phyloP scores from a whole-genome alignment of 2,888 invertebrate genomes.

The Campopleginae sp. region DNA sequence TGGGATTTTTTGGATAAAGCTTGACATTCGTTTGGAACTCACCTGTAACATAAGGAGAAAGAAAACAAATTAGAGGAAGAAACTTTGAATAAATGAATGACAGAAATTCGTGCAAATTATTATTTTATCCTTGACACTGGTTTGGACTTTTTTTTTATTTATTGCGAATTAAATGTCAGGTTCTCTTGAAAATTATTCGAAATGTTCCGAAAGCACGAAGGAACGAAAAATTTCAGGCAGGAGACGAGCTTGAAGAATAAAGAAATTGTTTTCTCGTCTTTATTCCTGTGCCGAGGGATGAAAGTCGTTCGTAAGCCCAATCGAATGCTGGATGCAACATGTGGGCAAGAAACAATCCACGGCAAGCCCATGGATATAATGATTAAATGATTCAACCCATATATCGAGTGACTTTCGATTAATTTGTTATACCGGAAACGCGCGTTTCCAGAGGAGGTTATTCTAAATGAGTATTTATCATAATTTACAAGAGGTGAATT shows the following conservation, averaged over 20 bases:
- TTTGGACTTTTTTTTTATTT: no score
- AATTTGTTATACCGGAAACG: conserved; percentile 64
- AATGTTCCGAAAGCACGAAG: no score
- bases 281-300: background rate
- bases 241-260: background rate
- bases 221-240: no score
- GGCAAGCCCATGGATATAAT: background rate
- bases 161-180: no score
- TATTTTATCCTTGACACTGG: background rate
- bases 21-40: conserved; percentile 7
- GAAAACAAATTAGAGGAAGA: conserved; percentile 9
- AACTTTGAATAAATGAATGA: background rate
- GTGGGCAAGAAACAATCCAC: background rate
- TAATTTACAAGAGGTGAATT: background rate
- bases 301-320: background rate
- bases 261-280: background rate
- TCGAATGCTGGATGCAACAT: background rate
- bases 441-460: conserved; percentile 48
- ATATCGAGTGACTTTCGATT: conserved; percentile 60
- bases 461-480: conserved; percentile 27
- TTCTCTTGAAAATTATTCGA: no score
- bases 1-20: background rate
- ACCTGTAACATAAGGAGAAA: conserved; percentile 39
- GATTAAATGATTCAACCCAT: conserved; percentile 26
- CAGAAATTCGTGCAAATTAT: background rate